phyloP scores from a whole-genome alignment of 2,113 vertebrate species.

The Calyptomena viridis region DNA sequence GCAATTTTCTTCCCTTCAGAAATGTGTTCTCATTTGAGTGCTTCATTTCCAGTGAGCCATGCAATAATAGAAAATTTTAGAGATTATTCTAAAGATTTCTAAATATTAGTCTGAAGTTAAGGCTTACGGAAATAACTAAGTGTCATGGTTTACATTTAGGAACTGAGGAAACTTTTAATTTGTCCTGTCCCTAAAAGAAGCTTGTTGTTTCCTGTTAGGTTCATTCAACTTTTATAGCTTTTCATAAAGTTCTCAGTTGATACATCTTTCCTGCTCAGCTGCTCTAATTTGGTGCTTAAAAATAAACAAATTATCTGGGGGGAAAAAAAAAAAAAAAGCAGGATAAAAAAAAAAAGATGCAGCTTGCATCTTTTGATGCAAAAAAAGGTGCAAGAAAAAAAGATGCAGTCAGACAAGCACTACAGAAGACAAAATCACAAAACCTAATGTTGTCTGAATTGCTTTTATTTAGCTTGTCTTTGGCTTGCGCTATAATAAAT shows the following conservation, averaged over 20 bases:
- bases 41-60: not conserved
- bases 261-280: not conserved
- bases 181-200: not conserved
- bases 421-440: not conserved
- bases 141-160: not conserved
- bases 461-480: not conserved
- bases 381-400: no score
- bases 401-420: not conserved
- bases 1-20: slow-evolving; percentile 8
- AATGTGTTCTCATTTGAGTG: not conserved
- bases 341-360: no score
- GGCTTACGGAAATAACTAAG: not conserved
- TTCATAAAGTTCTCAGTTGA: not conserved
- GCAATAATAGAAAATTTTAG: not conserved
- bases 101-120: not conserved
- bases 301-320: not conserved
- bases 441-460: not conserved
- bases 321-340: not conserved
- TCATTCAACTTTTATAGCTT: not conserved
- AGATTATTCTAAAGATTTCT: not conserved
- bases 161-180: not conserved
- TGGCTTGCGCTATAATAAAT: not conserved
- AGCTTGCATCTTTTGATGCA: no score
- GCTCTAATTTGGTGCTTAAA: not conserved
- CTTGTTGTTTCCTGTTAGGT: not conserved